Base-by-base conservation (phyloP, 1,140 invertebrate species). In the Drosophila nigrodunni region DNA sequence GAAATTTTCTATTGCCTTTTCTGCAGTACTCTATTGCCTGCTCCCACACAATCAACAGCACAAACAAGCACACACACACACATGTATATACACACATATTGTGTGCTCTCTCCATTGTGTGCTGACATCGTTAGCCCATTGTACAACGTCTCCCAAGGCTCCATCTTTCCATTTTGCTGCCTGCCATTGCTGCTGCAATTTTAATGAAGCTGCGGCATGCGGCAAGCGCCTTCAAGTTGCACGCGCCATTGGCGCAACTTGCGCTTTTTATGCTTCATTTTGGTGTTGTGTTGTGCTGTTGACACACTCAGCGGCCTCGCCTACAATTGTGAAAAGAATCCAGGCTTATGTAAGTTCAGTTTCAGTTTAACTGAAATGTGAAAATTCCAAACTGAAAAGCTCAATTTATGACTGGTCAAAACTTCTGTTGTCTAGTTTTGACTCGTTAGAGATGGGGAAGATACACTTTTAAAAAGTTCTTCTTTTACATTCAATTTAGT, bases 131-230 rank as follows among this genome's bases (percentile, higher is more conserved):
- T 86, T 86, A 86, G 82, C 82, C 82, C 75, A 86, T 62, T 74
- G 70, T 78, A 69, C 66, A 41, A 4, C 41, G 37, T 49, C 50
- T 65, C 55, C 50, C 49, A 39, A 21, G 37, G 60, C 47, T 50
- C 35, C 39, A 47, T 10, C 55, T 43, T 11, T 43, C 37, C 54
- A 39, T 34, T 61, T 67, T 65, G 60, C 21, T 54, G 54, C 39
- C 21, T 54, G 54, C 35, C 70, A 70, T 66, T 72, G 59, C 78
- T 88, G 83, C 80, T 88, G 85, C 83, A 88, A 88, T 89, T 88
- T 88, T 88, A 88, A 88, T 88, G 85, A 89, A 88, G 83, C 83
- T 88, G 83, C 85, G 83, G 85, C 83, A 88, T 86, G 82, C 82
- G 82, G 78, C 82, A 87, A 81, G 78, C 80, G 83, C 77, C 83